Evolutionary conservation across 1,140 invertebrate species (phyloP).

Genomic region (Drosophila athabasca): DNA sequence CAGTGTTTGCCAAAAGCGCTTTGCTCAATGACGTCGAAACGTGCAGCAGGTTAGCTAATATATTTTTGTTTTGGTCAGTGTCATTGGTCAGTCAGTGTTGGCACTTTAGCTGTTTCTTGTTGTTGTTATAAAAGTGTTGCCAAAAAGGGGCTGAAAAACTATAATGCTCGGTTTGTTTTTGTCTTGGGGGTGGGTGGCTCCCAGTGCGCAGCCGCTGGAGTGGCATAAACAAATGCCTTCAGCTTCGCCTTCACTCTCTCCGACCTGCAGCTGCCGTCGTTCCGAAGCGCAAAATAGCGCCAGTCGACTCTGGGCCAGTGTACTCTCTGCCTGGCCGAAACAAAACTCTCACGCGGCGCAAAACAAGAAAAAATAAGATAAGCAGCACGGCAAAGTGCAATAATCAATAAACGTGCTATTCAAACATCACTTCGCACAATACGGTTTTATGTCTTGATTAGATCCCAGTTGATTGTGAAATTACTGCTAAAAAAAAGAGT

Average conservation of each 20-base stretch:
- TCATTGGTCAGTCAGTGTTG: conserved; percentile 4
- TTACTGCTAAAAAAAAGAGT: conserved; percentile 41
- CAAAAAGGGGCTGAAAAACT: conserved; percentile 11
- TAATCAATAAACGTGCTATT: conserved; percentile 75
- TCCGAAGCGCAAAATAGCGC: conserved; percentile 47
- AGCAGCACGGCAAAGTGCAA: conserved; percentile 56
- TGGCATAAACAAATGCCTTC: conserved; percentile 76
- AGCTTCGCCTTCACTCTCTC: conserved; percentile 43
- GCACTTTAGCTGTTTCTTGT: conserved; percentile 15
- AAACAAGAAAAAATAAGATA: conserved; percentile 43
- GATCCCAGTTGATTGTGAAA: conserved; percentile 66
- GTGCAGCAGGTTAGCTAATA: conserved; percentile 16
- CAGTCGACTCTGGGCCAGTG: conserved; percentile 68
- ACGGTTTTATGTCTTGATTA: conserved; percentile 48
- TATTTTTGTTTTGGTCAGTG: not conserved
- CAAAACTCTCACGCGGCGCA: conserved; percentile 30
- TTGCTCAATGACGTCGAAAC: conserved; percentile 28
- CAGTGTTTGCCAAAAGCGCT: conserved; percentile 15
- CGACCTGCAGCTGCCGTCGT: not conserved
- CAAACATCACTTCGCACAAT: conserved; percentile 45
- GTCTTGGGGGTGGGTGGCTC: conserved; percentile 17
- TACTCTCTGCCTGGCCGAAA: conserved; percentile 42
- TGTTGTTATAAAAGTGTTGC: conserved; percentile 34
- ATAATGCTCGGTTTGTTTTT: not conserved
- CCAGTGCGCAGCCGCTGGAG: conserved; percentile 58